Base-by-base conservation (phyloP, 2,888 invertebrate genomes). In the Agonopterix alstromeriana region DNA sequence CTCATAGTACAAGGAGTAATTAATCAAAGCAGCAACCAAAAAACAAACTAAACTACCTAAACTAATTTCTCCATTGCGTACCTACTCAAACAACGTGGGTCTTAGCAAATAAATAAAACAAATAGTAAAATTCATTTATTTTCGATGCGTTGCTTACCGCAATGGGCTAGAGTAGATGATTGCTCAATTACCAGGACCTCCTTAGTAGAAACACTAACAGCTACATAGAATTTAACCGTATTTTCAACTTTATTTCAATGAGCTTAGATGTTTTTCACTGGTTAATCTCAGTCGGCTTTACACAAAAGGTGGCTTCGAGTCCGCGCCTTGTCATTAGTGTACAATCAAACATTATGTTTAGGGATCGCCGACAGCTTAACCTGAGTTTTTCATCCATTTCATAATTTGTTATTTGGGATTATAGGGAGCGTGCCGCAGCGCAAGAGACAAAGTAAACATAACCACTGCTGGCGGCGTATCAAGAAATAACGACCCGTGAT, bases 151-250 rank as follows among this genome's bases (percentile, higher is more conserved):
- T 73, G 83, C 80, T 85, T 77, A 87, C 87, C 87, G 73, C 87
- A 87, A 76, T 73, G 70, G 78, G 69, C 78, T 84, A 82, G 85
- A 85, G 82, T 79, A 85, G 82, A 85, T 85, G 82, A 88, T 88
- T 88, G 88, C 86, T 88, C 88, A 86, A 88, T 88, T 86, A 87
- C 82, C 72, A 77, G 81, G 87, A 87, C 87, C 87, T 87, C 86
- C 86, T 86, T 86, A 86, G 87, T 82, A 73, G 86, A 85, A 74
- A 72, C 75, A 79, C 74, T 79, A 78, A 72, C 74, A 71, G 66
- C 69, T 61, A 65, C 63, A 57, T 57, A 55, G 50, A 58, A 60
- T 60, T 51, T 60, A 58, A 62, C 60, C 56, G 65, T 62, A 84
- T 74, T 81, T 71, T 79, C 70, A 62, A 82, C 84, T 77, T 76